These are phyloP conservation scores for Drosophila kikkawai DNA, from an alignment of 1,140 invertebrate genomes.

Conservation along the genomic window DNA sequence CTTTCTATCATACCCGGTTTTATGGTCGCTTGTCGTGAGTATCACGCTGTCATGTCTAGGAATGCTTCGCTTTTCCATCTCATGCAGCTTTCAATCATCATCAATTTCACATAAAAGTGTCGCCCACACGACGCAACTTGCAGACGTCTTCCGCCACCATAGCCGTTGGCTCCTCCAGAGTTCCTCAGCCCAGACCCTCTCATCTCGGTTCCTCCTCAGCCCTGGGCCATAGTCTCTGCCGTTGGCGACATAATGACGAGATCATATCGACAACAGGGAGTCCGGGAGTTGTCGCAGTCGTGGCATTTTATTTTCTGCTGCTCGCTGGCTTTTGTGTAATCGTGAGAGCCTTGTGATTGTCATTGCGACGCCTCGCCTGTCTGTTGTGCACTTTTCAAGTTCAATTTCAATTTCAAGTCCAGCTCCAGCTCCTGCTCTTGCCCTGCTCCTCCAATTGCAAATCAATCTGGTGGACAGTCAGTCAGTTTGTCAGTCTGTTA, in stretches of 20 bases:
- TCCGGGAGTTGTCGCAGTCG: slow-evolving; percentile 36
- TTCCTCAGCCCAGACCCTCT: not conserved
- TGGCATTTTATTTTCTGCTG: slow-evolving; percentile 59
- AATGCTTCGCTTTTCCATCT: slow-evolving; percentile 24
- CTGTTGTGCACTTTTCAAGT: slow-evolving; percentile 77
- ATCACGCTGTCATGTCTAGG: slow-evolving; percentile 33
- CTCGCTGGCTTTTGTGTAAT: slow-evolving; percentile 49
- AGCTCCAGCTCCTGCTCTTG: slow-evolving; percentile 1
- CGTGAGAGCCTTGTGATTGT: slow-evolving; percentile 61
- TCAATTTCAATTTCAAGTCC: slow-evolving; percentile 77
- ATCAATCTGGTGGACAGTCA: slow-evolving; percentile 48
- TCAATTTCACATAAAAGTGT: slow-evolving; percentile 85
- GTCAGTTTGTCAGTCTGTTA: slow-evolving; percentile 28
- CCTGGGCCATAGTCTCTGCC: not conserved
- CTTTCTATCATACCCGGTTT: not conserved
- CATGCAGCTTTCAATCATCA: slow-evolving; percentile 83
- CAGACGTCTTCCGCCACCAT: slow-evolving; percentile 41
- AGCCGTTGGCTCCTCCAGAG: not conserved
- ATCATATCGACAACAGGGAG: slow-evolving; percentile 74
- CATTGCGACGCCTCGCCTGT: slow-evolving; percentile 41
- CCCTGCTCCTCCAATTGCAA: slow-evolving; percentile 41
- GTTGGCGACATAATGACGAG: slow-evolving; percentile 66
- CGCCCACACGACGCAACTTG: slow-evolving; percentile 69
- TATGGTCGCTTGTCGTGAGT: slow-evolving; percentile 30
- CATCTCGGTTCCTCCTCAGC: not conserved